phyloP scores from a whole-genome alignment of 1,140 invertebrate species.

The Cydia fagiglandana region DNA sequence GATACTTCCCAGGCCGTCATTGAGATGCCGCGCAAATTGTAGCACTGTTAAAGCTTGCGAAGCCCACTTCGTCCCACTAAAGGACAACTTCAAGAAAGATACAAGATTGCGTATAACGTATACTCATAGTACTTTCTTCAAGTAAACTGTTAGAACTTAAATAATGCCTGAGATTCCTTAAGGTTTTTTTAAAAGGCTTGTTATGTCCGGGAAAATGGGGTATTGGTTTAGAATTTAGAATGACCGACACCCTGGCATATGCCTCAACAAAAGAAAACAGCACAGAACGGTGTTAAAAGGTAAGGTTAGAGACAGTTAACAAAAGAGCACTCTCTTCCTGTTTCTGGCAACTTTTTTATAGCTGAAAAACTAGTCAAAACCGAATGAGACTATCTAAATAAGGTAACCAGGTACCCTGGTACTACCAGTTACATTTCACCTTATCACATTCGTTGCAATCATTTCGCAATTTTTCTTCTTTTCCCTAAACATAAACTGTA shows the following conservation, averaged over 20 bases:
- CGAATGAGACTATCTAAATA: no score
- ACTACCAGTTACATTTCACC: neutral
- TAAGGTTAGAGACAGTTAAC: no score
- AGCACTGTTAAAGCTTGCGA: neutral
- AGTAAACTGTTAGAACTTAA: neutral
- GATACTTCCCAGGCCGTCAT: neutral
- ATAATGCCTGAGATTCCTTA: neutral
- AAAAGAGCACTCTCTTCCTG: no score
- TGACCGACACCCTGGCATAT: no score
- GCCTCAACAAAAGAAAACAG: no score
- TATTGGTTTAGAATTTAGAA: neutral
- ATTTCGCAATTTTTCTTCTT: neutral
- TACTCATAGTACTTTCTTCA: neutral
- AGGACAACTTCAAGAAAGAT: neutral
- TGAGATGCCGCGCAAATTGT: constrained; percentile 26
- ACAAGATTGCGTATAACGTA: neutral
- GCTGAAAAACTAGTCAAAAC: no score
- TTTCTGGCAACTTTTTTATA: no score
- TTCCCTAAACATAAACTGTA: neutral
- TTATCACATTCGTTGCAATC: neutral
- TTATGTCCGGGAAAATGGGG: neutral
- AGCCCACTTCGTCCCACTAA: constrained; percentile 5
- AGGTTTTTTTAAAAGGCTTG: neutral
- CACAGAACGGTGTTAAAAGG: no score
- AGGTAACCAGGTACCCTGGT: no score